Base-by-base conservation (phyloP, 1,140 invertebrate species). In the Brachionus rotundiformis region DNA sequence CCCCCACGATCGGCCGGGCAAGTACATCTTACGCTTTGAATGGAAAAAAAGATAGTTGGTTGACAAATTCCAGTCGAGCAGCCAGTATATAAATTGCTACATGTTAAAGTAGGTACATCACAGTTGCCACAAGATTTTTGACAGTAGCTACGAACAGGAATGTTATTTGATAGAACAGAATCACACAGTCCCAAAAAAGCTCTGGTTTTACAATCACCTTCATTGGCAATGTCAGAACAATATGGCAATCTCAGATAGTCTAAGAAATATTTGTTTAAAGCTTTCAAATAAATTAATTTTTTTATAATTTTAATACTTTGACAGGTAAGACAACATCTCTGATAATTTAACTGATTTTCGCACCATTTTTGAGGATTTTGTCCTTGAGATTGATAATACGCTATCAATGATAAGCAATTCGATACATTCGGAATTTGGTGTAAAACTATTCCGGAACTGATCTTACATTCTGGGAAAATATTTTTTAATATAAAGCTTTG, bases 271-370 rank as follows among this genome's bases (percentile, higher is more conserved):
- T n/a, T n/a, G n/a, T n/a, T n/a, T n/a, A n/a, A n/a, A n/a, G n/a
- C n/a, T n/a, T n/a, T n/a, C n/a, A n/a, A n/a, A n/a, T n/a, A n/a
- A n/a, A n/a, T n/a, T n/a, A n/a, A n/a, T n/a, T n/a, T n/a, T n/a
- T n/a, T n/a, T n/a, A n/a, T n/a, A n/a, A n/a, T n/a, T n/a, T n/a
- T 47, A 19, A 47, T 59, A 79, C 76, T 79, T 79, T 63, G 76
- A 59, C 76, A 79, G 29, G 76, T 59, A 11, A 79, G 36, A 63
- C 76, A 79, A 25, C 76, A 79, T 79, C 36, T 54, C n/a, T 59
- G 76, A 31, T 59, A 59, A 11, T 79, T 79, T 13, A 39, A 31
- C 36, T 54, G 47, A 54, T 59, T 79, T 59, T 54, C 25, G 19
- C 76, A 79, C 76, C 76, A 79, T 59, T 63, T 79, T 27, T 59